These are phyloP conservation scores for Tridacna crocea DNA, from an alignment of 2,888 invertebrate genomes.

Conservation along the genomic window DNA sequence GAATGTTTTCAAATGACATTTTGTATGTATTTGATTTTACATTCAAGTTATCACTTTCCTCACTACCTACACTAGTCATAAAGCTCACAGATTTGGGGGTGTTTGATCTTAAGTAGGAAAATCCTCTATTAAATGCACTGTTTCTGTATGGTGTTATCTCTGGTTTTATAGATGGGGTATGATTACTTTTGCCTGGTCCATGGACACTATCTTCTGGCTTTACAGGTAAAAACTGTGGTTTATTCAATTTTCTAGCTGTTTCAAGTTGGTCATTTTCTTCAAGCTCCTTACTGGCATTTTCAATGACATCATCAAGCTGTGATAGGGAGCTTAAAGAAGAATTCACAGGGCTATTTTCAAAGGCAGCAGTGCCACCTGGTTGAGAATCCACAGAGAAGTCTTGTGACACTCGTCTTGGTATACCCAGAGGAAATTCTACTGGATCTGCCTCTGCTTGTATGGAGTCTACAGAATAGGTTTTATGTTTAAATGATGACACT, in stretches of 20 bases:
- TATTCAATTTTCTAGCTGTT: background rate
- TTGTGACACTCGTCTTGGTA: conserved; percentile 35
- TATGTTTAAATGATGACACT: background rate
- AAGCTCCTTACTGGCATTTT: conserved; percentile 26
- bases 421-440: conserved; percentile 31
- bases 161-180: background rate
- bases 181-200: background rate
- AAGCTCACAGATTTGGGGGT: conserved; percentile 8
- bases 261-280: conserved; percentile 15
- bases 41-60: background rate
- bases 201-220: background rate
- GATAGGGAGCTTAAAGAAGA: conserved; percentile 52
- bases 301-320: conserved; percentile 45
- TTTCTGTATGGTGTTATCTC: background rate
- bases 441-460: conserved; percentile 40
- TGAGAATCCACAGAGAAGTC: conserved; percentile 28
- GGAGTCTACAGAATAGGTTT: conserved; percentile 21
- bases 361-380: background rate
- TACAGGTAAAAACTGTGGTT: conserved; percentile 11
- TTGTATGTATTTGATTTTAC: background rate
- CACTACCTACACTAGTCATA: background rate
- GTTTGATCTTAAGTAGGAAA: conserved; percentile 17
- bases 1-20: background rate
- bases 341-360: conserved; percentile 15
- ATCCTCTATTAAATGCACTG: background rate